Evolutionary conservation across 2,113 vertebrate species (phyloP).

Genomic region (Petaurus breviceps): DNA sequence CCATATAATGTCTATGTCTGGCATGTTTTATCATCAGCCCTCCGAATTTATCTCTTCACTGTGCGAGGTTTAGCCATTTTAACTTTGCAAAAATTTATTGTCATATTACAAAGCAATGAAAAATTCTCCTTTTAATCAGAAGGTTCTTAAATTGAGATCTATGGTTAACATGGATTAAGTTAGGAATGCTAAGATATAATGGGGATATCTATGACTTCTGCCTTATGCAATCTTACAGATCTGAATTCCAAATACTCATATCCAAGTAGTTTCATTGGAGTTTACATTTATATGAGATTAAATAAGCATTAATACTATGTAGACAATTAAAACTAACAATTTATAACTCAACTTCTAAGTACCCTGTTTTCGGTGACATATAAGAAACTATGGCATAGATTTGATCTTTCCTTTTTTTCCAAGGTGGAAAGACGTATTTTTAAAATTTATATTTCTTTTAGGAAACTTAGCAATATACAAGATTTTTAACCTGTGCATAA

Average conservation of each 20-base stretch:
- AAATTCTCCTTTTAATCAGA: background rate
- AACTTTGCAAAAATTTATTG: background rate
- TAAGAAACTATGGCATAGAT: background rate
- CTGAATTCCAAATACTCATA: background rate
- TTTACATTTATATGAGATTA: background rate
- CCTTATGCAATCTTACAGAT: background rate
- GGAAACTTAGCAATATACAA: constrained; percentile 31
- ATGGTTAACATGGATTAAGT: background rate
- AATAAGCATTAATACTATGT: background rate
- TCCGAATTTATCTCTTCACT: background rate
- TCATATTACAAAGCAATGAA: background rate
- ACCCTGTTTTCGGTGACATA: background rate
- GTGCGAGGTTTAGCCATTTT: background rate
- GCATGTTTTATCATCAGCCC: background rate
- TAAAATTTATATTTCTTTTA: constrained; percentile 41
- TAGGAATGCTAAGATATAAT: background rate
- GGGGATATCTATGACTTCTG: background rate
- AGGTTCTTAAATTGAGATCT: background rate
- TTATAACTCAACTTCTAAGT: background rate
- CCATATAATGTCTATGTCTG: background rate
- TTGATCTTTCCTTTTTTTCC: background rate
- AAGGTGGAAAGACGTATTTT: background rate
- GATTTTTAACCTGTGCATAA: constrained; percentile 7
- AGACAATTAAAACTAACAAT: background rate
- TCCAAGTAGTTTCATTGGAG: background rate